phyloP scores from a whole-genome alignment of 2,113 vertebrate genomes.

The Cathartes aura region DNA sequence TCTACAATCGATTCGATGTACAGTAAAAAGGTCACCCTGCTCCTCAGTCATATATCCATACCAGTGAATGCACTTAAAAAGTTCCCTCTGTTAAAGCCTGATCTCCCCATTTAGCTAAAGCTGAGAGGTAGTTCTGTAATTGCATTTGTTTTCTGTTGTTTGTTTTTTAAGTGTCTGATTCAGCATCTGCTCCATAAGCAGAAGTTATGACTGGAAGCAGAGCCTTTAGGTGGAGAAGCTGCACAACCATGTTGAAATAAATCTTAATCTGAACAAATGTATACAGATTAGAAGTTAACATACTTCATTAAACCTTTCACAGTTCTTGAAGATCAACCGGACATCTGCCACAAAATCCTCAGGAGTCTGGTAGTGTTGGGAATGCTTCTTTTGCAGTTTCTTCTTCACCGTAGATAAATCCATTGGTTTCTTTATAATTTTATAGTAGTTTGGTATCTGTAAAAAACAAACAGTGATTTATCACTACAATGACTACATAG shows the following conservation, averaged over 20 bases:
- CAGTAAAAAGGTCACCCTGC: neutral
- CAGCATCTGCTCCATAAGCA: neutral
- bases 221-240: neutral
- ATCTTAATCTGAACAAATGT: neutral
- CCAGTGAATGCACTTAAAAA: neutral
- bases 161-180: neutral
- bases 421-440: constrained; percentile 99
- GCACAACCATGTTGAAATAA: neutral
- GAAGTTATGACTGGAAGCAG: neutral
- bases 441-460: constrained; percentile 99
- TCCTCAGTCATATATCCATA: neutral
- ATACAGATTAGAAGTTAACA: constrained; percentile 80
- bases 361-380: constrained; percentile 90
- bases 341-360: constrained; percentile 95
- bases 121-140: neutral
- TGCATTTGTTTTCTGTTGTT: neutral
- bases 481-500: neutral
- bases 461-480: neutral
- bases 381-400: constrained; percentile 91
- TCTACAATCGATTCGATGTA: neutral
- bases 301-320: constrained; percentile 99
- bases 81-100: neutral
- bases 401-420: constrained; percentile 94
- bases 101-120: neutral
- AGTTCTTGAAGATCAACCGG: constrained; percentile 96